A percentile compares a stretch with the other conserved stretches of the same genome.
These are phyloP conservation scores for Plagodis pulveraria DNA, from an alignment of 2,888 invertebrate species.

Conservation along the genomic window DNA sequence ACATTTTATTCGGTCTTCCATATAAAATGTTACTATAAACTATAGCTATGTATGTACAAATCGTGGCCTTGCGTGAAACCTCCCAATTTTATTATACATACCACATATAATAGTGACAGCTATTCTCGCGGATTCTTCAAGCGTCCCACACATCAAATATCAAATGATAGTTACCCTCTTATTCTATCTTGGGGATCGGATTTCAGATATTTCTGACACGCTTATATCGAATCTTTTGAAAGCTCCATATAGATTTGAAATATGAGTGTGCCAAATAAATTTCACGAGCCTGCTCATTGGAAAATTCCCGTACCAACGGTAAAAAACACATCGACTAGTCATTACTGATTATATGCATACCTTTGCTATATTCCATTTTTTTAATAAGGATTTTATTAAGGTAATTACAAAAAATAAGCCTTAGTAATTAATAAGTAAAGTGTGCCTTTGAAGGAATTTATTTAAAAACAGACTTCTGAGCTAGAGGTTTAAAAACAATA, in stretches of 20 bases:
- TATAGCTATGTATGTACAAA: no score
- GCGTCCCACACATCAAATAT: conserved; percentile 30
- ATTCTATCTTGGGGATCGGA: conserved; percentile 28
- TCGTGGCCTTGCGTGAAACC: conserved; percentile 13
- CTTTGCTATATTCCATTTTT: no score
- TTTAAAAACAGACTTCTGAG: no score
- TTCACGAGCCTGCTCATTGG: conserved; percentile 13
- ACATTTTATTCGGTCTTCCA: no score
- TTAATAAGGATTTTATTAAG: no score
- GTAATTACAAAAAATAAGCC: no score
- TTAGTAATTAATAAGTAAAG: no score
- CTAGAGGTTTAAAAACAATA: no score
- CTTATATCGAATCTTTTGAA: conserved; percentile 28
- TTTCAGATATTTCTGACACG: conserved; percentile 29
- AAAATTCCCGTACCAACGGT: conserved; percentile 10
- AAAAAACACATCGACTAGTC: conserved; percentile 1
- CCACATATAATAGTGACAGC: conserved; percentile 29
- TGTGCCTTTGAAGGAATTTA: no score
- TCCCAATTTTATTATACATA: conserved; percentile 21
- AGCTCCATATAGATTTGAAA: conserved; percentile 23
- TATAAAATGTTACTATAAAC: no score
- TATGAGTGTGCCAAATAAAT: conserved; percentile 22
- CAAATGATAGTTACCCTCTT: conserved; percentile 30
- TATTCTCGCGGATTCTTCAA: conserved; percentile 21
- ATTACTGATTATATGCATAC: no score